Conservation (phyloP, 1,140 invertebrate species). For the Sinonovacula constricta region DNA sequence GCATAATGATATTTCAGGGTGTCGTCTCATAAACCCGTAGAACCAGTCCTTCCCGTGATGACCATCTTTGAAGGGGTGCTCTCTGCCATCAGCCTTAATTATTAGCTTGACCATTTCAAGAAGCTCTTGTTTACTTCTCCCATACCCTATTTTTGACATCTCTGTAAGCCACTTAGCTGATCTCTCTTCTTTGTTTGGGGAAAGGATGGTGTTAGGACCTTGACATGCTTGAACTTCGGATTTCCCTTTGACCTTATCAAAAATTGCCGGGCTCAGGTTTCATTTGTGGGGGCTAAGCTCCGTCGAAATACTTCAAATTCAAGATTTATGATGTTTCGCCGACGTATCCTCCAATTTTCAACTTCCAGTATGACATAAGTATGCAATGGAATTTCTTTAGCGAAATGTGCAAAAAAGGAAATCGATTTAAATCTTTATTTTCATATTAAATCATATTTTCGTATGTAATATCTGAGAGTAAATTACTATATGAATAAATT, state of each 20-base stretch:
- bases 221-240: background rate
- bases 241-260: constrained; percentile 6
- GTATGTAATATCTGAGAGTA: too few species aligned
- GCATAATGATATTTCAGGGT: constrained; percentile 14
- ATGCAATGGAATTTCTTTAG: too few species aligned
- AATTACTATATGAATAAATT: too few species aligned
- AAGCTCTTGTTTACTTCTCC: background rate
- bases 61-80: background rate
- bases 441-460: too few species aligned
- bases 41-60: constrained; percentile 16
- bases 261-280: background rate
- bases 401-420: too few species aligned
- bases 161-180: background rate
- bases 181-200: background rate
- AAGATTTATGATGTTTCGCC: too few species aligned
- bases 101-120: background rate
- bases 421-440: too few species aligned
- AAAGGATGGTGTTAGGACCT: background rate
- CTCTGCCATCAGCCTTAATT: background rate
- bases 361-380: too few species aligned
- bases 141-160: constrained; percentile 13
- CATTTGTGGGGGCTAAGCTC: too few species aligned
- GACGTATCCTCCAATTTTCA: too few species aligned
- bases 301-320: too few species aligned
- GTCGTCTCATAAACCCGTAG: constrained; percentile 17